A percentile compares a stretch with the other conserved stretches of the same genome.
phyloP scores from a whole-genome alignment of 2,888 invertebrate genomes.

The Drosophila seclusa region DNA sequence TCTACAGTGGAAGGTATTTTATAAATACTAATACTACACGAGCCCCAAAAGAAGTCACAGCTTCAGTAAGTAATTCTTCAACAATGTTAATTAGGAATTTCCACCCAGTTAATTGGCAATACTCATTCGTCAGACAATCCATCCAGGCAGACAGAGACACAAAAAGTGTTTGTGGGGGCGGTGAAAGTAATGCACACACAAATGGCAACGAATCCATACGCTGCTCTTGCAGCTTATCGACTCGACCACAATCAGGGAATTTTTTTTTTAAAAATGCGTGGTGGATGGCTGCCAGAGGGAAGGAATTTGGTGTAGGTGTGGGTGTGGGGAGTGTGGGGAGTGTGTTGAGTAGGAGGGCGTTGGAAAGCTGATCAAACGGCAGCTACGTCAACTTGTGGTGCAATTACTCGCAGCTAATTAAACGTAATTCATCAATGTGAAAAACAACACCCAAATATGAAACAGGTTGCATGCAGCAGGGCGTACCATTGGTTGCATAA shows the following conservation, averaged over 20 bases:
- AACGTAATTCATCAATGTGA: constrained; percentile 69
- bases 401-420: constrained; percentile 66
- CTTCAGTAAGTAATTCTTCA: background rate
- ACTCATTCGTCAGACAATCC: constrained; percentile 43
- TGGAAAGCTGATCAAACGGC: constrained; percentile 6
- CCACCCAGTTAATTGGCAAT: constrained; percentile 46
- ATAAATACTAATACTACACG: background rate
- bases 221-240: constrained; percentile 33
- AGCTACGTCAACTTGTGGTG: constrained; percentile 39
- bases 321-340: background rate
- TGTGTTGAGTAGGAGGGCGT: background rate
- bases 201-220: constrained; percentile 18
- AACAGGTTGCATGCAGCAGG: background rate
- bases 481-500: background rate
- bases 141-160: constrained; percentile 3
- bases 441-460: constrained; percentile 32
- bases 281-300: background rate
- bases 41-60: background rate
- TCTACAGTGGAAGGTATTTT: background rate
- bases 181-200: constrained; percentile 22
- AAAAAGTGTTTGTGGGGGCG: background rate
- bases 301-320: background rate
- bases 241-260: constrained; percentile 22
- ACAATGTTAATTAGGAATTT: background rate
- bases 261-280: background rate